Evolutionary conservation across 2,113 vertebrate species (phyloP), one percentile per base, ranked within the genome.

Genomic region (Passer domesticus): DNA sequence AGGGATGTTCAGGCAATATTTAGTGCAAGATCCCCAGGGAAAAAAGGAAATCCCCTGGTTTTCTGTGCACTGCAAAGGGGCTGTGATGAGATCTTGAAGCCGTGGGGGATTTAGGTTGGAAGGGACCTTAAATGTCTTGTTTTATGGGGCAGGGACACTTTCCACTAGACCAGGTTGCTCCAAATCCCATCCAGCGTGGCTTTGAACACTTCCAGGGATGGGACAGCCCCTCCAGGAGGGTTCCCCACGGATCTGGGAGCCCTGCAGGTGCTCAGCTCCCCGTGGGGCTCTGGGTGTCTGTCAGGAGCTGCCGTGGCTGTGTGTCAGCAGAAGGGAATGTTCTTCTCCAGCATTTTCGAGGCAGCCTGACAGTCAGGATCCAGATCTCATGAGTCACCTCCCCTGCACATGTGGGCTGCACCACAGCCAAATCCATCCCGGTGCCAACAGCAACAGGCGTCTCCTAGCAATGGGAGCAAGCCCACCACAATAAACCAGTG

Each of bases 271-370:
- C 74, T 76, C 5, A 2, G 56, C 6, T 39, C 47, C 39, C 7
- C 3, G 27, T 0, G 20, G 20, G 60, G 66, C 1, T 23, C 35
- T 0, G 17, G 47, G 19, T 11, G 72, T 52, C 64, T 37, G 52
- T 1, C 2, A 23, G 72, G 87, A 33, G 74, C n/a, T 25, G 60
- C 55, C 1, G 10, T 49, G 69, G 52, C 80, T 0, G 4, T 59
- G 79, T 89, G 92, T 97, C 94, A 96, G 94, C 92, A 83, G 92
- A 94, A 96, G 93, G 72, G 95, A 97, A 95, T 94, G 94, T 95
- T 97, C 96, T 55, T 5, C 55, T 47, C 0, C 49, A 74, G 88
- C 70, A 7, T 22, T 68, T 39, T 52, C 9, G n/a, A 83, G 76
- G 92, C 92, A 70, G 94, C 28, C 68, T 7, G 52, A 11, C 41